Evolutionary conservation across 1,140 invertebrate species (phyloP).

Genomic region (Trichomalopsis sarcophagae): DNA sequence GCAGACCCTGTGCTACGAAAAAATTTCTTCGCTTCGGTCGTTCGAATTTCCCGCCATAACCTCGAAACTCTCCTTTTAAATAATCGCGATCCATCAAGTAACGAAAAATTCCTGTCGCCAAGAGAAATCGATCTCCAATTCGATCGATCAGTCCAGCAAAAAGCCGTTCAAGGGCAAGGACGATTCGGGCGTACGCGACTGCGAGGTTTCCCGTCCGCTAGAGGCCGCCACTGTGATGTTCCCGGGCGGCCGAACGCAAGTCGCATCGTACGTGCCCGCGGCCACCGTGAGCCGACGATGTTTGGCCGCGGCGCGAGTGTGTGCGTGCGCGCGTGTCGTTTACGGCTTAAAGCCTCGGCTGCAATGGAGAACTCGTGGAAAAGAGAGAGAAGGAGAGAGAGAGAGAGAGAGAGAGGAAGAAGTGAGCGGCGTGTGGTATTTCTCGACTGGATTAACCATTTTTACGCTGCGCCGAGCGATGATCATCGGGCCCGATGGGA

Average conservation of each 20-base stretch:
- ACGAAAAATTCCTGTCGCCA: too few species aligned
- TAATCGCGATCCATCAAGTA: too few species aligned
- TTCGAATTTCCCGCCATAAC: background rate
- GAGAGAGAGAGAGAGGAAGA: too few species aligned
- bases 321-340: background rate
- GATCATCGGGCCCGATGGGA: background rate
- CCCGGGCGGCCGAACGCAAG: constrained; percentile 20
- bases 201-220: background rate
- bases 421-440: background rate
- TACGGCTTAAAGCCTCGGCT: constrained; percentile 24
- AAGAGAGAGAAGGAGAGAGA: too few species aligned
- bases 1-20: background rate
- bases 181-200: background rate
- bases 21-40: background rate
- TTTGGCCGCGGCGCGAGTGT: background rate
- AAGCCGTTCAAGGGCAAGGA: background rate
- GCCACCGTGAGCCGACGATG: background rate
- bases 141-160: too few species aligned
- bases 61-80: background rate
- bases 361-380: background rate
- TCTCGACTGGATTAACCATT: constrained; percentile 35
- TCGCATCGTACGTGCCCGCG: background rate
- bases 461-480: constrained; percentile 34
- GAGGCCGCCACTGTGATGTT: constrained; percentile 25
- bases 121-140: too few species aligned